Conservation (phyloP, 2,113 vertebrate species). For the Ophthalmolycus amberensis region DNA sequence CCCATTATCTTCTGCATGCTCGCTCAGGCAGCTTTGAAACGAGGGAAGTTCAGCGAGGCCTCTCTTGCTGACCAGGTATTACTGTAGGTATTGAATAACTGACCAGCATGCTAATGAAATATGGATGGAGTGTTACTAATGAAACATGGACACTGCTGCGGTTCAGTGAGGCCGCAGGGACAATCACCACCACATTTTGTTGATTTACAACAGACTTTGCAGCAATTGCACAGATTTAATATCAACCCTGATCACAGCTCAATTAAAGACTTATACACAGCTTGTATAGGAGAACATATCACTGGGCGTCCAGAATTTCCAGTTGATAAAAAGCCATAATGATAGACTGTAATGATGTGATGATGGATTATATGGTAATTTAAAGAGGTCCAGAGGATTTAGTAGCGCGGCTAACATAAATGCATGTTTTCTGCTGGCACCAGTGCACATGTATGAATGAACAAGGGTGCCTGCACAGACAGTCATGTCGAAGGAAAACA, state of each 20-base stretch:
- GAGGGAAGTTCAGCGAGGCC: conserved; percentile 59
- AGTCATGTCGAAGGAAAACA: conserved; percentile 59
- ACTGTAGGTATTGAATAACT: conserved; percentile 61
- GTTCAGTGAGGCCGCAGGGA: conserved; percentile 36
- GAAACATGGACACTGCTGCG: conserved; percentile 37
- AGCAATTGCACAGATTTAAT: conserved; percentile 8
- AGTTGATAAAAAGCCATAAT: conserved; percentile 30
- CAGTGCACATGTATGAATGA: conserved; percentile 45
- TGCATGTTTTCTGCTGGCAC: conserved; percentile 33
- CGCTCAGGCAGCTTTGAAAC: conserved; percentile 64
- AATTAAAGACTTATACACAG: conserved; percentile 6
- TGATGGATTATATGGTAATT: conserved; percentile 59
- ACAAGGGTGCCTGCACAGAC: conserved; percentile 18
- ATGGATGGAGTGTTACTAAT: conserved; percentile 57
- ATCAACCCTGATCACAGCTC: background rate
- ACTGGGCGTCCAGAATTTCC: background rate
- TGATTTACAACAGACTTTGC: conserved; percentile 36
- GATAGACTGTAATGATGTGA: conserved; percentile 49
- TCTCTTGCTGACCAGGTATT: conserved; percentile 64
- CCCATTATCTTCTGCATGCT: conserved; percentile 70
- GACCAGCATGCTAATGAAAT: conserved; percentile 55
- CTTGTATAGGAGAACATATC: conserved; percentile 14
- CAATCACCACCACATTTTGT: conserved; percentile 30
- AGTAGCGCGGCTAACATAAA: conserved; percentile 5
- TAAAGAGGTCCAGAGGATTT: conserved; percentile 39